Conservation (phyloP, 2,797 vertebrate genomes). For the Protosalanx chinensis region DNA sequence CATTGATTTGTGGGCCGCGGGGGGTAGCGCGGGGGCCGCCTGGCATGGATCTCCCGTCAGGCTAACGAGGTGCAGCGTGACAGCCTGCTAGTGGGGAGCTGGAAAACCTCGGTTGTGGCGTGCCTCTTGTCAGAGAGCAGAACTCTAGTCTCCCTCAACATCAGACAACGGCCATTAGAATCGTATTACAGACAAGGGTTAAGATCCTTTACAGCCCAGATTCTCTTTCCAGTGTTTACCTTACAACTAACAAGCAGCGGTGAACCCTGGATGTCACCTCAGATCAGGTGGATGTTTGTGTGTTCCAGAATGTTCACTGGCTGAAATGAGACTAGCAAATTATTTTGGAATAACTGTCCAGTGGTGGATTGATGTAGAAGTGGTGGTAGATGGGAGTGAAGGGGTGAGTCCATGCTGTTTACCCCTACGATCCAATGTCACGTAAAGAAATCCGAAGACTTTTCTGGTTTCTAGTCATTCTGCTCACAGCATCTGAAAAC, state of each 20-base stretch:
- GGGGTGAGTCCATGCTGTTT: neutral
- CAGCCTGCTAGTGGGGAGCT: constrained; percentile 56
- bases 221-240: constrained; percentile 18
- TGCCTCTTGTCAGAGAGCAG: constrained; percentile 47
- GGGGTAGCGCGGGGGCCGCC: constrained; percentile 48
- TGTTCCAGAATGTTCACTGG: neutral
- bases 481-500: constrained; percentile 48
- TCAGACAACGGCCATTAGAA: neutral
- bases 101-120: constrained; percentile 41
- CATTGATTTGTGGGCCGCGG: constrained; percentile 61
- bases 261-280: neutral
- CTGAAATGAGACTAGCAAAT: neutral
- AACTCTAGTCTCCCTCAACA: constrained; percentile 22
- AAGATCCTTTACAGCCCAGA: constrained; percentile 19
- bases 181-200: constrained; percentile 11
- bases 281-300: neutral
- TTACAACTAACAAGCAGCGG: constrained; percentile 16
- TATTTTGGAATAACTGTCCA: neutral
- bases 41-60: constrained; percentile 63
- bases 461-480: constrained; percentile 56
- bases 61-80: constrained; percentile 62
- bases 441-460: constrained; percentile 34
- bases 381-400: neutral
- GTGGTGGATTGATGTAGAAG: neutral
- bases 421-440: neutral